These are phyloP conservation scores for Morpho deidamia DNA, from an alignment of 2,888 invertebrate genomes.

Conservation along the genomic window DNA sequence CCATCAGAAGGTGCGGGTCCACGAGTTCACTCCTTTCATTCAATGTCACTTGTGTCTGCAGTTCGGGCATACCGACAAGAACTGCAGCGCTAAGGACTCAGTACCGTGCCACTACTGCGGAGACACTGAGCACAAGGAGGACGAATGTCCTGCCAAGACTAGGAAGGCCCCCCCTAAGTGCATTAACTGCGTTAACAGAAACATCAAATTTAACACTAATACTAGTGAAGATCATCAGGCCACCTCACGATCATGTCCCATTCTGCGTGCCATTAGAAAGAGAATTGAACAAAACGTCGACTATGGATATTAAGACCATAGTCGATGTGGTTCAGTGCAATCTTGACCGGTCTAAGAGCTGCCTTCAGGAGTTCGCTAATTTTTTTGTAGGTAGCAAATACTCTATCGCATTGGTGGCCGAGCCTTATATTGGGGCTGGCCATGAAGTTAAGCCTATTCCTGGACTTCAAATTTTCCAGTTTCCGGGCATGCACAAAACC, in stretches of 20 bases:
- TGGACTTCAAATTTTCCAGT: conserved; percentile 12
- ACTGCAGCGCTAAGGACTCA: not conserved
- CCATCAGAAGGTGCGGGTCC: not conserved
- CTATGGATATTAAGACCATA: not conserved
- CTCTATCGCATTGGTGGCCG: conserved; percentile 9
- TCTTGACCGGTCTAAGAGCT: not conserved
- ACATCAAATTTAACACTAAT: no score
- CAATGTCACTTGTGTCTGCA: not conserved
- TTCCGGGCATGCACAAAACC: not conserved
- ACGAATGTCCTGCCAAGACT: not conserved
- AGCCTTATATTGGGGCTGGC: conserved; percentile 12
- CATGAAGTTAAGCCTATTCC: conserved; percentile 4
- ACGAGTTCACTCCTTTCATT: not conserved
- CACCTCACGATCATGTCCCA: not conserved
- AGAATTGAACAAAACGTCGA: not conserved
- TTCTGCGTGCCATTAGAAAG: not conserved
- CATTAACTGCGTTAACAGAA: no score
- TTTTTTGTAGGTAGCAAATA: not conserved
- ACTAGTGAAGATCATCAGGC: no score
- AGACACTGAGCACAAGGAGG: not conserved
- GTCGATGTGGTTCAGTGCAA: not conserved
- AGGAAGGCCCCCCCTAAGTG: no score
- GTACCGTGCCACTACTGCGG: not conserved
- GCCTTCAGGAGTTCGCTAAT: not conserved
- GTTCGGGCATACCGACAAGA: not conserved